Evolutionary conservation across 2,797 vertebrate species (phyloP), one percentile per base, ranked within the genome.

Genomic region (Gastrophryne carolinensis): DNA sequence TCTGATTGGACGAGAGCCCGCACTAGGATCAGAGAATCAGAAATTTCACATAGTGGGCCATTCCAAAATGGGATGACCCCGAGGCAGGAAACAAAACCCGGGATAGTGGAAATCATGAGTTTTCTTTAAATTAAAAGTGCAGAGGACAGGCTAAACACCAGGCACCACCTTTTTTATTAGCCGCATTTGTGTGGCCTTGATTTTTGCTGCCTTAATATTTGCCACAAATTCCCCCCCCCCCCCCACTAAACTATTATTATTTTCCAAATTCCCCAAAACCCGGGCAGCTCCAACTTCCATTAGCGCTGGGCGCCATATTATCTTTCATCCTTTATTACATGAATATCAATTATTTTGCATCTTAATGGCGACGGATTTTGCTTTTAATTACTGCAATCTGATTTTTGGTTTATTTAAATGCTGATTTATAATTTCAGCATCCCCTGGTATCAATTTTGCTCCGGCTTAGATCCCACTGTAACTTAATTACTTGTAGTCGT

Each of bases 381-480:
- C 75, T 80, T 81, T 82, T 86, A 86, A 86, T 83, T 87, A 83
- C 82, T 72, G 72, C 79, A 83, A 86, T 86, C 79, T 86, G 82
- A 84, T 85, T 86, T 41, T 84, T 73, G 76, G 80, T 86, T 87
- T 89, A 84, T 83, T 83, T 86, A 85, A 86, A 84, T 82, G 78
- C 76, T 86, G 83, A 85, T 86, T 86, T 84, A 87, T 84, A 83
- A 82, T 82, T 83, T 79, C 80, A 72, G 76, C 77, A 81, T 86
- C 86, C 86, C 84, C 41, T 78, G 84, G 74, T 86, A 86, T 85
- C 85, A 83, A 83, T 88, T 89, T 86, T 80, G 75, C 83, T 85
- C 82, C 83, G 85, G 83, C 81, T 53, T 86, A 87, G 83, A 87
- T 83, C 83, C 85, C 81, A 81, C 72, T 68, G 82, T 83, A 84